phyloP scores from a whole-genome alignment of 1,140 invertebrate genomes.

The Nylanderia fulva region DNA sequence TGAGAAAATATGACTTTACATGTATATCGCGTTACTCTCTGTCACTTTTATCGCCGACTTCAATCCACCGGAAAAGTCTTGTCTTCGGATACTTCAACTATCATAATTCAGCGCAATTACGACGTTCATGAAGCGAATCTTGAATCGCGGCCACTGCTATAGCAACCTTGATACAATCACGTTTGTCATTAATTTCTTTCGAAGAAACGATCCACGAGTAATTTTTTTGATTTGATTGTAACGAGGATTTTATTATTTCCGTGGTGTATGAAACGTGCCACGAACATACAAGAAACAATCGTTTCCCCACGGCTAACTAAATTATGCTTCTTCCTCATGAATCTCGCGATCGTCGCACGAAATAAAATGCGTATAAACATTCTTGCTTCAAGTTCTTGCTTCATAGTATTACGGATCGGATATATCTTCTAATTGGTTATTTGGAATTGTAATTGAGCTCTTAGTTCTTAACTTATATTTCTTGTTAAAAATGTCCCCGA shows the following conservation, averaged over 20 bases:
- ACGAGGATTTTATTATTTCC: slow-evolving; percentile 49
- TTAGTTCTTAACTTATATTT: slow-evolving; percentile 23
- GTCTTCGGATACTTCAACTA: slow-evolving; percentile 48
- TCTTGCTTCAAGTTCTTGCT: not conserved
- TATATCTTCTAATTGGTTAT: slow-evolving; percentile 31
- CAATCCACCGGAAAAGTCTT: slow-evolving; percentile 62
- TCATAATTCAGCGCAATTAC: slow-evolving; percentile 67
- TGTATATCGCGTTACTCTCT: slow-evolving; percentile 27
- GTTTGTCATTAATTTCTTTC: slow-evolving; percentile 47
- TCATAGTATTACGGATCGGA: slow-evolving; percentile 11
- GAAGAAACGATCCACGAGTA: slow-evolving; percentile 21
- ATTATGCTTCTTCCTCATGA: slow-evolving; percentile 48
- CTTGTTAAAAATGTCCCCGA: not conserved
- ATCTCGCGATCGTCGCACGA: slow-evolving; percentile 3
- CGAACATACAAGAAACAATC: slow-evolving; percentile 22
- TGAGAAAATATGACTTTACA: slow-evolving; percentile 36
- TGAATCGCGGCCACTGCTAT: slow-evolving; percentile 28
- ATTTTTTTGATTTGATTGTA: slow-evolving; percentile 53
- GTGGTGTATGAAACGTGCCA: not conserved
- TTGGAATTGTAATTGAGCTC: slow-evolving; percentile 13
- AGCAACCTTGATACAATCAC: slow-evolving; percentile 22
- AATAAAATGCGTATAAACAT: slow-evolving; percentile 36
- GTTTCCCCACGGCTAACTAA: slow-evolving; percentile 45
- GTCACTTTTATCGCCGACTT: slow-evolving; percentile 59
- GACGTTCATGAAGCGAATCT: slow-evolving; percentile 39